phyloP scores from a whole-genome alignment of 1,140 invertebrate genomes.

The Achatina immaculata region DNA sequence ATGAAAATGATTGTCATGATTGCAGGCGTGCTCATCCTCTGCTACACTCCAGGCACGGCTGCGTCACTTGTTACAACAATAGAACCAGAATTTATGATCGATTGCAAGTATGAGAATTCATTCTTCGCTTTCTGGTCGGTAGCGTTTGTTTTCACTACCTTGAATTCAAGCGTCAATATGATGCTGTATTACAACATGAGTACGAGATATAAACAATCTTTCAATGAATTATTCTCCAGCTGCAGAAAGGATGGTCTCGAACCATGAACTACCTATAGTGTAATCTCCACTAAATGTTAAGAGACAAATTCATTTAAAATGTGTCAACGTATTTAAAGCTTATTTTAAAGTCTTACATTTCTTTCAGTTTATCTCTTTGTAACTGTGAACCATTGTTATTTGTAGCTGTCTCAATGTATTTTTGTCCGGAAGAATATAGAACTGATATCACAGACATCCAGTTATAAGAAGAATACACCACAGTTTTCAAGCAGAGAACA shows the following conservation, averaged over 20 bases:
- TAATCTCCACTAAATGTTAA: no score
- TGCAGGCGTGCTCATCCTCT: not conserved
- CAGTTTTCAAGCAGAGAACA: no score
- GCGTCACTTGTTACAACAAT: not conserved
- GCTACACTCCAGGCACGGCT: not conserved
- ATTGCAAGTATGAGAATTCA: not conserved
- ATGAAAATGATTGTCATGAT: constrained; percentile 7
- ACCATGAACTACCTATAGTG: no score
- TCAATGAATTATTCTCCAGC: not conserved
- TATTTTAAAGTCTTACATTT: no score
- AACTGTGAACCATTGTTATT: no score
- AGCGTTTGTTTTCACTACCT: not conserved
- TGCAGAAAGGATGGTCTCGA: not conserved
- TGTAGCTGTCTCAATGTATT: no score
- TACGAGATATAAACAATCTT: constrained; percentile 4
- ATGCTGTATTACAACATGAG: constrained; percentile 21
- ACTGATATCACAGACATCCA: no score
- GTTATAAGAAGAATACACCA: no score
- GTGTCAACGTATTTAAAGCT: no score
- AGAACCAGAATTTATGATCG: not conserved
- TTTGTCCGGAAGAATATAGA: no score
- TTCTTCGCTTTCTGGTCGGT: not conserved
- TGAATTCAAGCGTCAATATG: constrained; percentile 22
- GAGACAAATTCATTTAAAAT: no score
- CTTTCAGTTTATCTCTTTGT: no score